Conservation (phyloP, 2,797 vertebrate genomes). For the Iguana delicatissima region DNA sequence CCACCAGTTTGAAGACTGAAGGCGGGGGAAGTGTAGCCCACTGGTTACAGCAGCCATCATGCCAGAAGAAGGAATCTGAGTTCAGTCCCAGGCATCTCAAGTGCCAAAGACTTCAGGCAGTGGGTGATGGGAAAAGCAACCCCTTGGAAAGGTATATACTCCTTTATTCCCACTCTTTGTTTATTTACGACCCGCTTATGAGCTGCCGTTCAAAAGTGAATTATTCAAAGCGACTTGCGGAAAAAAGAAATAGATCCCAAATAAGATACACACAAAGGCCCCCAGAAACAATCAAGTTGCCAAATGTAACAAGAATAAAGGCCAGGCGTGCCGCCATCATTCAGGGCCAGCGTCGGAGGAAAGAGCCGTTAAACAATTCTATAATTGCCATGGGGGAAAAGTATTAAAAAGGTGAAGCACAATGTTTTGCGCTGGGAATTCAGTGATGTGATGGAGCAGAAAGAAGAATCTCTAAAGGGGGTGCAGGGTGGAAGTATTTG, state of each 20-base stretch:
- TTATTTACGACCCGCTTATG: not conserved
- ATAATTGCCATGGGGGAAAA: not conserved
- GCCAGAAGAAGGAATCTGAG: not conserved
- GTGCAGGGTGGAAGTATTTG: not conserved
- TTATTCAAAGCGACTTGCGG: not conserved
- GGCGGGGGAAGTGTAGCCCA: not conserved
- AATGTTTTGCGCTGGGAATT: too few relatives aligned
- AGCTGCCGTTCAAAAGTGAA: not conserved
- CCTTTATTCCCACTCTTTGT: not conserved
- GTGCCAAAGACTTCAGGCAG: not conserved
- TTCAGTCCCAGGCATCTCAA: not conserved
- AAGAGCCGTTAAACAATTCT: slow-evolving; percentile 1
- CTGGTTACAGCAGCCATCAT: not conserved
- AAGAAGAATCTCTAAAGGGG: not conserved
- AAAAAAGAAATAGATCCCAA: not conserved
- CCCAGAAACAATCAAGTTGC: not conserved
- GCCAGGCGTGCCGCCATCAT: not conserved
- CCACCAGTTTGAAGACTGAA: not conserved
- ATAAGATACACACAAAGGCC: not conserved
- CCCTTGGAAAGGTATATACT: too few relatives aligned
- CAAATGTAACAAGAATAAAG: not conserved
- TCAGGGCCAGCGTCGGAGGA: not conserved
- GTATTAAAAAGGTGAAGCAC: too few relatives aligned
- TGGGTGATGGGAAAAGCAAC: not conserved
- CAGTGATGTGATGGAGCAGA: too few relatives aligned